phyloP scores from a whole-genome alignment of 2,113 vertebrate species.

The Pionites leucogaster region DNA sequence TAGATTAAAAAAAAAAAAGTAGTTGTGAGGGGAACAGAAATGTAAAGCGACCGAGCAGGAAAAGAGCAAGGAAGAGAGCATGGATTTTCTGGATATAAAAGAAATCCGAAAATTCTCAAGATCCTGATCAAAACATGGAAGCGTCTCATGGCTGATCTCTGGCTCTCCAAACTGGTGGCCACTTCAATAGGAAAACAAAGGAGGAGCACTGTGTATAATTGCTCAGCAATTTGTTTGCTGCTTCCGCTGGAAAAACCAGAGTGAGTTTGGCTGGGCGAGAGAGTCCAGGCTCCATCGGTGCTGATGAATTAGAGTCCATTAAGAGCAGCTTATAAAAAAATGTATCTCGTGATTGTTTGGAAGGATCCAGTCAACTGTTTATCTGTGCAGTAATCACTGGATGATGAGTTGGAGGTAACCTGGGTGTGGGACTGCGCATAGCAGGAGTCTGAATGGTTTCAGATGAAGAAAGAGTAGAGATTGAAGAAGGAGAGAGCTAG shows the following conservation, averaged over 20 bases:
- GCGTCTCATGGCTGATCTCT: not conserved
- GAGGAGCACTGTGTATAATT: not conserved
- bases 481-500: slow-evolving; percentile 6
- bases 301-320: not conserved
- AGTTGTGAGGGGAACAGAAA: slow-evolving; percentile 23
- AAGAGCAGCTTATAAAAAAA: slow-evolving; percentile 44
- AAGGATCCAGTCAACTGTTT: slow-evolving; percentile 40
- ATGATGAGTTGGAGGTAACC: slow-evolving; percentile 27
- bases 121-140: not conserved
- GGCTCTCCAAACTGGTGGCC: not conserved
- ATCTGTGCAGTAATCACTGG: slow-evolving; percentile 23
- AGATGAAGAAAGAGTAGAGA: slow-evolving; percentile 10
- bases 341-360: slow-evolving; percentile 25
- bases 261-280: not conserved
- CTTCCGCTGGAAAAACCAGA: not conserved
- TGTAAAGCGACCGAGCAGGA: slow-evolving; percentile 23
- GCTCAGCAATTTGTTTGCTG: not conserved
- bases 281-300: not conserved
- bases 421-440: not conserved
- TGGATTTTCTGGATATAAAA: slow-evolving; percentile 44
- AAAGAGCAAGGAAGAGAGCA: slow-evolving; percentile 35
- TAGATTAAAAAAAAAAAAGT: slow-evolving; percentile 63
- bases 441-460: slow-evolving; percentile 1
- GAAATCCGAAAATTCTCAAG: slow-evolving; percentile 28
- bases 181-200: not conserved